A percentile compares a stretch with the other conserved stretches of the same genome.
phyloP scores from a whole-genome alignment of 2,797 vertebrate genomes.

The Cephalopachus bancanus region DNA sequence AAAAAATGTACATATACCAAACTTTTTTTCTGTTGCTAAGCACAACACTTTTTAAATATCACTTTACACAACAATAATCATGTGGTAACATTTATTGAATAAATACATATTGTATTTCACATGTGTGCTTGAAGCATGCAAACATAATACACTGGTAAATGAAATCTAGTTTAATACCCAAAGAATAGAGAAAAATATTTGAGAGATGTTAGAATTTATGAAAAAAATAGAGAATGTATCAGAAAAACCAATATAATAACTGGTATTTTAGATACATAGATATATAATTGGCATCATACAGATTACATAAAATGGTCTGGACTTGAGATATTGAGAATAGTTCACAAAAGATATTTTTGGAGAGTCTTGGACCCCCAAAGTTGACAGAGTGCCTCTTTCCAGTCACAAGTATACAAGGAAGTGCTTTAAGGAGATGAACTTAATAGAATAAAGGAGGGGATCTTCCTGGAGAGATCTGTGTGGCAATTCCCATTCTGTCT shows the following conservation, averaged over 20 bases:
- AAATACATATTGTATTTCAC: not conserved
- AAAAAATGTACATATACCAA: not conserved
- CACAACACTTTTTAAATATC: not conserved
- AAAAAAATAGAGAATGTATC: not conserved
- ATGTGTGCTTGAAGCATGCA: not conserved
- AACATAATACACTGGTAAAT: not conserved
- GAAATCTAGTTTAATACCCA: not conserved
- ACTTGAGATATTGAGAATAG: not conserved
- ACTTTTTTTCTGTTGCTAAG: not conserved
- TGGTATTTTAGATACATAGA: not conserved
- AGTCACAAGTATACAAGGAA: not conserved
- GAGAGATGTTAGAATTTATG: not conserved
- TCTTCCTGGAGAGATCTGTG: not conserved
- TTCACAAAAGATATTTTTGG: not conserved
- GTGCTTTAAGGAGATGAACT: not conserved
- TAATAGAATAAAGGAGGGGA: not conserved
- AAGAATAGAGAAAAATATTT: not conserved
- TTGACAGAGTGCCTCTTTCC: not conserved
- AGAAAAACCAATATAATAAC: not conserved
- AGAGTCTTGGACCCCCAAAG: not conserved
- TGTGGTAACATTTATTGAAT: not conserved
- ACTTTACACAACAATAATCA: not conserved
- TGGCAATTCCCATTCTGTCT: not conserved
- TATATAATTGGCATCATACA: not conserved
- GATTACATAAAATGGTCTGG: not conserved